Evolutionary conservation across 2,797 vertebrate species (phyloP).

Genomic region (Aldrovandia affinis): DNA sequence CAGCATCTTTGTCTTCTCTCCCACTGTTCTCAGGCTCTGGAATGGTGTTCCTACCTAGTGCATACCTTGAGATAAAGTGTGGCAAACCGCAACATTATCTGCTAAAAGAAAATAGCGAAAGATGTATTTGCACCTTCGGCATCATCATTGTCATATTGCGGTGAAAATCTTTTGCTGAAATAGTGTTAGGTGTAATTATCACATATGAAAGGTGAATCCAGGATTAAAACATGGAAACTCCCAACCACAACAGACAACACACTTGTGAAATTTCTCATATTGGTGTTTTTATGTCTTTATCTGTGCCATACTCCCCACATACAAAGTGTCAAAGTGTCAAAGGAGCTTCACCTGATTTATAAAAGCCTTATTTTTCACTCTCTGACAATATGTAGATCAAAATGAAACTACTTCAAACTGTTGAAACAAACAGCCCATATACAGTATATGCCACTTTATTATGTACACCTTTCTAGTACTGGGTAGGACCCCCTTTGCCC

Average conservation of each 20-base stretch:
- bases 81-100: conserved; percentile 12
- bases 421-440: neutral
- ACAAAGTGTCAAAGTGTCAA: neutral
- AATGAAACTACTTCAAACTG: too few species aligned
- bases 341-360: neutral
- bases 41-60: neutral
- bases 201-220: conserved; percentile 11
- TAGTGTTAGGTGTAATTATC: conserved; percentile 30
- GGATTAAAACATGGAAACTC: neutral
- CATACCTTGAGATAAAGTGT: conserved; percentile 5
- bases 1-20: neutral
- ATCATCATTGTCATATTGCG: conserved; percentile 9
- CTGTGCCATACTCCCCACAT: neutral
- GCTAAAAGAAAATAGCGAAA: neutral
- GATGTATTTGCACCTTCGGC: conserved; percentile 20
- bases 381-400: neutral
- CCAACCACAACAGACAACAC: conserved; percentile 15
- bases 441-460: too few species aligned
- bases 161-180: conserved; percentile 2
- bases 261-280: neutral
- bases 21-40: neutral
- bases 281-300: neutral
- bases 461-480: too few species aligned
- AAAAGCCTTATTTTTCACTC: neutral
- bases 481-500: too few species aligned